Evolutionary conservation across 2,797 vertebrate species (phyloP), one percentile per base, ranked within the genome.

Genomic region (Pseudotriccus pelzelni): DNA sequence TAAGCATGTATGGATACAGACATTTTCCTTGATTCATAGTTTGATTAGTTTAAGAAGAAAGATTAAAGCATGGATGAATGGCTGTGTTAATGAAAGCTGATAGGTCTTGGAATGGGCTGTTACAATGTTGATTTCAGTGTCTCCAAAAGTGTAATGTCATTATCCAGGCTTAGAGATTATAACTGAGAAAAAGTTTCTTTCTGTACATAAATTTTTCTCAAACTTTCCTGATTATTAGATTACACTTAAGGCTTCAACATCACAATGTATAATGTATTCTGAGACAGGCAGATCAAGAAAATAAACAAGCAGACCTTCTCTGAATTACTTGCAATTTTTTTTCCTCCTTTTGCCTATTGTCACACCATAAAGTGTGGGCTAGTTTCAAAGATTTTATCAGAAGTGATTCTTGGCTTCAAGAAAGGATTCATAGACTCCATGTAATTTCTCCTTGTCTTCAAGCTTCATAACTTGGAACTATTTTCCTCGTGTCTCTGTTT

Each of bases 41-140:
- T 84, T 82, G 74, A 86, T 73, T 79, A 84, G 82, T 49, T 69
- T 84, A 88, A 84, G 83, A 87, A 84, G 82, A 88, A 91, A 90
- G 79, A 96, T 94, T 89, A 92, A 77, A 82, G 74, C 34, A 67
- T 47, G 83, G 63, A 93, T 90, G 77, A 95, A 96, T 91, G 28
- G 2, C 34, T 86, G 41, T 53, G 74, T 69, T 94, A 93, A 90
- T 82, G 94, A 79, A 94, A 94, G 47, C 37, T 93, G 94, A 94
- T 96, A 84, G 79, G 56, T 78, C 76, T 73, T 76, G 76, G 79
- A 96, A 94, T 39, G 24, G 69, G 69, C 63, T 94, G 67, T 75
- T 83, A 84, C 62, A 94, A 13, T 2, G 72, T n/a, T 83, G 86
- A 77, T 93, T 49, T 93, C 2, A 19, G 55, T 55, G 43, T 73